phyloP scores from a whole-genome alignment of 2,888 invertebrate genomes.

The Diabrotica balteata region DNA sequence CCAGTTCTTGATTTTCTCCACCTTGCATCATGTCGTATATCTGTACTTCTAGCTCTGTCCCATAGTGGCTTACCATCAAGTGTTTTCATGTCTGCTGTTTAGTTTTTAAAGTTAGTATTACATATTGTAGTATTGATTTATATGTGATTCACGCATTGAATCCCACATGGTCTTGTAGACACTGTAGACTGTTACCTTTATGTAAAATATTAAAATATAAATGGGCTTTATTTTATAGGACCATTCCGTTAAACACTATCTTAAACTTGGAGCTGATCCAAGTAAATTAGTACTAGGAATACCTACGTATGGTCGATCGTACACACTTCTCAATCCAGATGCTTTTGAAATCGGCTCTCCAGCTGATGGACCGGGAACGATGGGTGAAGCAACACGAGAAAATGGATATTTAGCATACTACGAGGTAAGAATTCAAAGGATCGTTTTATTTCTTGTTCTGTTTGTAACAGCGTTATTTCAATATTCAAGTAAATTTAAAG shows the following conservation, averaged over 20 bases:
- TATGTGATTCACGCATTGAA: too few relatives aligned
- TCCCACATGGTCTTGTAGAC: too few relatives aligned
- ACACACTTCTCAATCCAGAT: slow-evolving; percentile 85
- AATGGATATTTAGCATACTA: slow-evolving; percentile 93
- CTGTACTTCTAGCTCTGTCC: too few relatives aligned
- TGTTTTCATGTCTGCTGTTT: too few relatives aligned
- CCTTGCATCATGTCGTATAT: too few relatives aligned
- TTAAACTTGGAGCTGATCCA: slow-evolving; percentile 79
- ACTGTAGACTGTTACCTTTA: background rate
- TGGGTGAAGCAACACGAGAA: slow-evolving; percentile 90
- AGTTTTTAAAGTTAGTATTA: too few relatives aligned
- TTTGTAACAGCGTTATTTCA: too few relatives aligned
- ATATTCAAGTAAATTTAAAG: too few relatives aligned
- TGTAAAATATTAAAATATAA: slow-evolving; percentile 1
- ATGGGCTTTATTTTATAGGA: slow-evolving; percentile 66
- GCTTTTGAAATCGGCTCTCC: slow-evolving; percentile 87
- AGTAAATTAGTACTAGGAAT: slow-evolving; percentile 86
- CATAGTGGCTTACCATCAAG: too few relatives aligned
- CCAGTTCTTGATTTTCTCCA: too few relatives aligned
- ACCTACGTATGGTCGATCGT: slow-evolving; percentile 89
- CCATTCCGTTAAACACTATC: slow-evolving; percentile 83
- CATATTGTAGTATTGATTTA: too few relatives aligned
- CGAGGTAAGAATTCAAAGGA: slow-evolving; percentile 67
- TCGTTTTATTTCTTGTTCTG: too few relatives aligned
- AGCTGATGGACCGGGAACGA: slow-evolving; percentile 88